Percentiles rank a stretch among this genome's conserved stretches.
These are phyloP conservation scores for Mesocricetus auratus DNA, from an alignment of 2,113 vertebrate species.

Conservation along the genomic window DNA sequence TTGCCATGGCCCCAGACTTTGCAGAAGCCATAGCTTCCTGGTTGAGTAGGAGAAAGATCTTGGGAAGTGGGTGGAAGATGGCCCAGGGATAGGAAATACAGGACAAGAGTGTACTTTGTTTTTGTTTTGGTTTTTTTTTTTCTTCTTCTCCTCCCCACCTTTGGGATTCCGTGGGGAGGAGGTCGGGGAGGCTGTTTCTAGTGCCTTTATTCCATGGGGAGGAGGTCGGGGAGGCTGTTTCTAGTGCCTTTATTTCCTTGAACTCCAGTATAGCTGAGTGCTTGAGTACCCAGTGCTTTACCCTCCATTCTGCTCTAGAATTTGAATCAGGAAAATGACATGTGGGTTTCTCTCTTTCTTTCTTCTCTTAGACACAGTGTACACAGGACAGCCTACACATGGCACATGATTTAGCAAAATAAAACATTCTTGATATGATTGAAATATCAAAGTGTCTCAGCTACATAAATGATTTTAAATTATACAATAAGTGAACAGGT, in stretches of 20 bases:
- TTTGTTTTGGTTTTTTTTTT: background rate
- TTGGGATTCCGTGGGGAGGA: background rate
- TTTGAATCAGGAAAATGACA: slow-evolving; percentile 81
- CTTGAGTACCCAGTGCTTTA: slow-evolving; percentile 80
- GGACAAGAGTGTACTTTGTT: background rate
- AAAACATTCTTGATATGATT: slow-evolving; percentile 85
- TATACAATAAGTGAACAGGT: slow-evolving; percentile 86
- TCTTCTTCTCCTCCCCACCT: background rate
- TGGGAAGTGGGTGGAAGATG: background rate
- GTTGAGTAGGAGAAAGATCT: background rate
- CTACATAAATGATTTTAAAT: slow-evolving; percentile 87
- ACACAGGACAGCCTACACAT: slow-evolving; percentile 82
- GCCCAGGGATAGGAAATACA: background rate
- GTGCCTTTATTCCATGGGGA: background rate
- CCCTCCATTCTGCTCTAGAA: slow-evolving; percentile 80
- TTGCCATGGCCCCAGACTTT: background rate
- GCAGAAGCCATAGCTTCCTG: slow-evolving; percentile 30
- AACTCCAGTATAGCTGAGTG: slow-evolving; percentile 68
- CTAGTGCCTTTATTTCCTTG: slow-evolving; percentile 43
- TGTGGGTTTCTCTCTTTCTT: slow-evolving; percentile 69
- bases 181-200: background rate
- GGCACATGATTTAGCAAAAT: slow-evolving; percentile 85
- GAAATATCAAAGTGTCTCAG: slow-evolving; percentile 86
- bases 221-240: background rate
- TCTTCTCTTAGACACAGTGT: slow-evolving; percentile 83